phyloP scores from a whole-genome alignment of 2,797 vertebrate genomes.

The Craterocephalus amniculus region DNA sequence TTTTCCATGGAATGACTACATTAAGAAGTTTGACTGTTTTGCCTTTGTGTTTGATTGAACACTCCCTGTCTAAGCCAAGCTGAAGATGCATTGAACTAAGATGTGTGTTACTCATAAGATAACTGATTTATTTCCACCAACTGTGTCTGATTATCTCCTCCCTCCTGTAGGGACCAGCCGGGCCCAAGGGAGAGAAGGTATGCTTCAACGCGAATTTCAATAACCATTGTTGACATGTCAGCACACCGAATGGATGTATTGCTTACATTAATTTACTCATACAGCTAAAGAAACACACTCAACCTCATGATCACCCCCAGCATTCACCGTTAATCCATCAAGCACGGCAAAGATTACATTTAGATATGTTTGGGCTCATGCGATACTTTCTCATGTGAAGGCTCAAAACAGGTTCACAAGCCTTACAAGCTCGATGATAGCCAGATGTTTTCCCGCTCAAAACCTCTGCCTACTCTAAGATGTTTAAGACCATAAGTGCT shows the following conservation, averaged over 20 bases:
- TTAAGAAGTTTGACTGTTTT: constrained; percentile 26
- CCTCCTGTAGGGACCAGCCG: constrained; percentile 85
- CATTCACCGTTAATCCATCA: constrained; percentile 30
- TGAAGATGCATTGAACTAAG: constrained; percentile 34
- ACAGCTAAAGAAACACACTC: constrained; percentile 7
- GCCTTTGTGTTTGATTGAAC: constrained; percentile 43
- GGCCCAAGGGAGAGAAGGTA: constrained; percentile 94
- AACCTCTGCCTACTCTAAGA: constrained; percentile 51
- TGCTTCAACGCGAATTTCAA: constrained; percentile 47
- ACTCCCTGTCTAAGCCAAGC: constrained; percentile 10
- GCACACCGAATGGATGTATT: constrained; percentile 7
- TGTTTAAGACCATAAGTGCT: constrained; percentile 32
- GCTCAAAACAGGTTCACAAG: constrained; percentile 65
- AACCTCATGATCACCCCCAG: constrained; percentile 15
- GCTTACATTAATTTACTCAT: constrained; percentile 16
- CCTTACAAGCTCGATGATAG: constrained; percentile 62
- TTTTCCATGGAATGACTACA: constrained; percentile 29
- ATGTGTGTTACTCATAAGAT: constrained; percentile 39
- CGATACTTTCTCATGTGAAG: constrained; percentile 65
- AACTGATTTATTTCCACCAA: constrained; percentile 60
- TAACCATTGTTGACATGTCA: constrained; percentile 24
- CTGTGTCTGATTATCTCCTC: constrained; percentile 67
- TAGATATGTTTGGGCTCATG: constrained; percentile 56
- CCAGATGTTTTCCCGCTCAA: constrained; percentile 73
- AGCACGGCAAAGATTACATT: constrained; percentile 57